Evolutionary conservation across 2,113 vertebrate species (phyloP), one percentile per base, ranked within the genome.

Genomic region (Cochlearius cochlearius): DNA sequence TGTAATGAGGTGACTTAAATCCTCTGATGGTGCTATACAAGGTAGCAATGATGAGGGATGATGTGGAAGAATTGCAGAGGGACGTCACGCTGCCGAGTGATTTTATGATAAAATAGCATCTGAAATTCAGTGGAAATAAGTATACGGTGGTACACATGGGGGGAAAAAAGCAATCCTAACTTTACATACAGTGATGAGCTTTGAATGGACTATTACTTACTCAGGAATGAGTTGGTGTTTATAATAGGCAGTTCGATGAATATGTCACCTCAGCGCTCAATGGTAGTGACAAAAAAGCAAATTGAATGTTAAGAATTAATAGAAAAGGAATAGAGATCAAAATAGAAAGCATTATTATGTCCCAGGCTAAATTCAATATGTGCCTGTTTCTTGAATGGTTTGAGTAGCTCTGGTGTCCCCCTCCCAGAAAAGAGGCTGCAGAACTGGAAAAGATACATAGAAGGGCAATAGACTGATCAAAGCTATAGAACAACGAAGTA

Each of bases 261-360:
- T 75, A 38, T 78, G 87, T 95, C 89, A 96, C 56, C 91, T 68
- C 49, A 0, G 55, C 32, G 60, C 66, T 90, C 93, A 60, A 36
- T 1, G 25, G n/a, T 6, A 7, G 87, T 53, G 86, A 93, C 85
- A 92, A 94, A 95, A 95, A 91, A 92, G 30, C 77, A 96, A 91
- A 95, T 63, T 85, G 80, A 90, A 92, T 81, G 60, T 81, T 94
- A 85, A 67, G 80, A 91, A 96, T 87, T 92, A 95, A 94, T 72
- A 72, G 80, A 60, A 53, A 87, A 85, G 52, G 66, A 87, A 92
- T 56, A 49, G 91, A 90, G 69, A 92, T 91, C 69, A 78, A 87
- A 96, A 96, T 75, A 85, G 52, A 91, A 92, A 79, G 27, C 80
- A 82, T 81, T 78, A 87, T 78, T 87, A 71, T 59, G 73, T 56